Conservation (phyloP, 2,797 vertebrate genomes). For the Scolopax rusticola region DNA sequence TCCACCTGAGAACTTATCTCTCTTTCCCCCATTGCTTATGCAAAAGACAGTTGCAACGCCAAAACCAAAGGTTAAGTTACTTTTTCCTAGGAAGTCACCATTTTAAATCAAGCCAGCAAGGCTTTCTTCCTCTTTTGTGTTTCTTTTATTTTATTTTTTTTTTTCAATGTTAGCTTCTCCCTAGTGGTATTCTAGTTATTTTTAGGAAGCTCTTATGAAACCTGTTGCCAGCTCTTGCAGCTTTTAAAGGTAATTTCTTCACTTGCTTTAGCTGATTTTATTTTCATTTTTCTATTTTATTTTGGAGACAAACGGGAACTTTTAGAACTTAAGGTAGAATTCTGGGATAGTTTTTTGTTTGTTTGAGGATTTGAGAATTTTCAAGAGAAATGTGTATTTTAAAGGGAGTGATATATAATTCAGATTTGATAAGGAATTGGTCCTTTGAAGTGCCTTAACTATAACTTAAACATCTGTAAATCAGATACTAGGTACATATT, state of each 20-base stretch:
- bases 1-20: conserved; percentile 31
- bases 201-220: neutral
- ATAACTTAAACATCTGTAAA: neutral
- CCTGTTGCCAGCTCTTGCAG: neutral
- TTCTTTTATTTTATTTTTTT: too few species aligned
- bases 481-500: neutral
- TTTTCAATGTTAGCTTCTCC: neutral
- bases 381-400: neutral
- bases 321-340: neutral
- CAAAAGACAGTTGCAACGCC: neutral
- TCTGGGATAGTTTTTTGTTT: neutral
- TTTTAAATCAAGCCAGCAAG: neutral
- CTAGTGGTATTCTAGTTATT: neutral
- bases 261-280: neutral
- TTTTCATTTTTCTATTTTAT: neutral
- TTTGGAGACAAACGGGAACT: neutral
- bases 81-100: neutral
- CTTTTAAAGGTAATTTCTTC: neutral
- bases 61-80: neutral
- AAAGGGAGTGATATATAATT: neutral
- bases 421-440: neutral
- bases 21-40: neutral
- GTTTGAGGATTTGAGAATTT: neutral
- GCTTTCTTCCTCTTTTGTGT: neutral
- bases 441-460: neutral